phyloP scores from a whole-genome alignment of 2,888 invertebrate genomes.

The Lasioglossum figueresi region DNA sequence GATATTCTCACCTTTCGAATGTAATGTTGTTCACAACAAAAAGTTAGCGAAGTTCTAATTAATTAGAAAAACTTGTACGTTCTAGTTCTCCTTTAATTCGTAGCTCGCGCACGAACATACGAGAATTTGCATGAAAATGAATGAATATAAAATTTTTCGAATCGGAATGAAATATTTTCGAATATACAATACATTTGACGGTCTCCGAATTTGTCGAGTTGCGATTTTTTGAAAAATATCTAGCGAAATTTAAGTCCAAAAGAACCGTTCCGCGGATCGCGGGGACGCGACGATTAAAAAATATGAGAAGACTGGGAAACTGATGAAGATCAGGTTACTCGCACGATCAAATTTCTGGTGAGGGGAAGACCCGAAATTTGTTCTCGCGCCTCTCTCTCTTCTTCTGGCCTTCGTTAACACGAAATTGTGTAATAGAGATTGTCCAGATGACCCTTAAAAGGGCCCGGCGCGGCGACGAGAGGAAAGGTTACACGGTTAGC shows the following conservation, averaged over 20 bases:
- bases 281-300: background rate
- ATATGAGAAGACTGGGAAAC: background rate
- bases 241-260: background rate
- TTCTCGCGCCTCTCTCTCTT: background rate
- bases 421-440: background rate
- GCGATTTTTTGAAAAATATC: background rate
- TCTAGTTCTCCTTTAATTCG: background rate
- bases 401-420: background rate
- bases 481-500: background rate
- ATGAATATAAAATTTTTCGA: background rate
- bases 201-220: background rate
- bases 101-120: background rate
- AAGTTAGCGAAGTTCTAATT: background rate
- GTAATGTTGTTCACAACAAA: background rate
- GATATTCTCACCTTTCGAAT: background rate
- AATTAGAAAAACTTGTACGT: background rate
- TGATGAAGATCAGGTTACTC: slow-evolving; percentile 5
- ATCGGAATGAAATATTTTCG: background rate
- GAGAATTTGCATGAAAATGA: background rate
- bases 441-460: background rate
- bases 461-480: background rate
- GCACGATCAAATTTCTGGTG: background rate
- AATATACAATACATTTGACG: background rate
- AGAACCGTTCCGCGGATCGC: background rate
- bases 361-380: background rate